Evolutionary conservation across 2,797 vertebrate genomes (phyloP).

Genomic region (Miichthys miiuy): DNA sequence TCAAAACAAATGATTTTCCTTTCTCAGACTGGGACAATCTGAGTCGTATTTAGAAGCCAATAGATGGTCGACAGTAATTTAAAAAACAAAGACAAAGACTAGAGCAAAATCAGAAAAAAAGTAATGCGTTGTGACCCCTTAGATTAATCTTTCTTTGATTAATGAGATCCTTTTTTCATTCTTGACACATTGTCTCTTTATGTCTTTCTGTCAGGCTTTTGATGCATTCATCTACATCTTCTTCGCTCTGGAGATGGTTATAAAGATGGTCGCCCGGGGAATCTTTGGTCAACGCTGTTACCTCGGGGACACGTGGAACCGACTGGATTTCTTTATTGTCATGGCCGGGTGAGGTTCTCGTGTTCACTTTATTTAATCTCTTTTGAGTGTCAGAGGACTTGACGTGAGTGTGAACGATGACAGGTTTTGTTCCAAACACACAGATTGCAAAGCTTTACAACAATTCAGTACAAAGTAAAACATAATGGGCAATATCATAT

Average conservation of each 20-base stretch:
- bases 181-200: neutral
- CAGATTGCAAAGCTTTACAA: neutral
- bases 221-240: constrained; percentile 99
- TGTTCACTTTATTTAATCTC: neutral
- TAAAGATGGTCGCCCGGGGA: constrained; percentile 98
- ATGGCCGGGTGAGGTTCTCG: constrained; percentile 92
- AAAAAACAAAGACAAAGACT: neutral
- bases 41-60: neutral
- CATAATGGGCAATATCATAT: neutral
- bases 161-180: neutral
- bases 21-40: neutral
- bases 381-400: neutral
- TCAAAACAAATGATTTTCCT: neutral
- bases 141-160: neutral
- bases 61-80: neutral
- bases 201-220: constrained; percentile 87
- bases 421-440: constrained; percentile 5
- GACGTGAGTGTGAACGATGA: neutral
- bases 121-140: neutral
- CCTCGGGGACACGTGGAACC: constrained; percentile 98
- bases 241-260: constrained; percentile 98
- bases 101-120: too few species aligned
- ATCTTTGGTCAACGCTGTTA: constrained; percentile 97
- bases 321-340: constrained; percentile 98
- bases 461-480: neutral